Base-by-base conservation (phyloP, 2,888 invertebrate species). In the Netelia fuscicornis region DNA sequence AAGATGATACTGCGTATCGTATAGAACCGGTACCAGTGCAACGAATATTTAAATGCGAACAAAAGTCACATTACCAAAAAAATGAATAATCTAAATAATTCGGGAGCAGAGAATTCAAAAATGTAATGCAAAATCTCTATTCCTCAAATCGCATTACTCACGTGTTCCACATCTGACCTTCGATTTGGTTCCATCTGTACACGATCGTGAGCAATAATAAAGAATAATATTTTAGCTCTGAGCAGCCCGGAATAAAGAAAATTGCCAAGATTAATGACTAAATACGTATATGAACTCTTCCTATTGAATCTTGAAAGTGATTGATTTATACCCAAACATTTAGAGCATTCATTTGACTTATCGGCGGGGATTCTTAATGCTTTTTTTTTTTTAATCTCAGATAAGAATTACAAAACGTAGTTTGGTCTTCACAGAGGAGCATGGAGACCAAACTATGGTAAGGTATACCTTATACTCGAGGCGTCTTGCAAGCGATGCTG, bases 121-220 rank as follows among this genome's bases (percentile, higher is more conserved):
- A 25, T 62, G 62, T 62, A 13, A 17, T 72, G 74, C 65, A 56
- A 42, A 67, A 76, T 86, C 84, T 87, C 84, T 83, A 84, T 71
- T 74, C 90, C 88, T 85, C 81, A 90, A 86, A 91, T 89, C 90
- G 91, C 87, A 85, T 92, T 94, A 96, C 97, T 97, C 96, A 97
- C 97, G 95, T 97, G 96, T 94, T 97, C 97, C 94, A 96, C 96
- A 95, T 97, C 97, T 92, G 96, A 95, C 95, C 96, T 96, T 95
- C 97, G 96, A 95, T 97, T 97, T 91, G 97, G 97, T 95, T 97
- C 97, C 97, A 97, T 97, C 97, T 97, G 94, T 92, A 94, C 91
- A 91, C 91, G 94, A 91, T 91, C 90, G 88, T 86, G 88, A 90
- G 87, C 77, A 82, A 85, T 25, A 83, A 83, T 74, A 74, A 52